Percentiles rank a stretch among this genome's conserved stretches.
Conservation (phyloP, 2,113 vertebrate species). For the Ptilorrhoa leucosticta region DNA sequence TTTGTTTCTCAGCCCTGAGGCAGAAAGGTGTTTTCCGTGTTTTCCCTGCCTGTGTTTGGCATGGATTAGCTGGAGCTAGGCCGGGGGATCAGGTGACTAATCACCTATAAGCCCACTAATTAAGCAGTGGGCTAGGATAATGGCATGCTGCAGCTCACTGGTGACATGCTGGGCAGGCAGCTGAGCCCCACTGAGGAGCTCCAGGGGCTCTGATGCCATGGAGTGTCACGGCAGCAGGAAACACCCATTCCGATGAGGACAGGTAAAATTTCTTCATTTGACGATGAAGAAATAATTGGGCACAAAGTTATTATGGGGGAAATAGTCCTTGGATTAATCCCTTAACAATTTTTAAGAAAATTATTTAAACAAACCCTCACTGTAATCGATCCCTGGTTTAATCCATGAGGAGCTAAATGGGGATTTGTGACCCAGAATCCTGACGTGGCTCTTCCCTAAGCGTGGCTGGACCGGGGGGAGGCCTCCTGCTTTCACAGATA, state of each 20-base stretch:
- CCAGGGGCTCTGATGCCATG: neutral
- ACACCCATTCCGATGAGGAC: neutral
- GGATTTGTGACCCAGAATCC: neutral
- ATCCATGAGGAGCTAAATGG: neutral
- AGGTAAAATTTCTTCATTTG: rapidly evolving
- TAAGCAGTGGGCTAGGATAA: neutral
- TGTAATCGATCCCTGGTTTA: neutral
- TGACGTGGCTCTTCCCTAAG: neutral
- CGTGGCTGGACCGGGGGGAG: neutral
- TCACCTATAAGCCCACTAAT: conserved; percentile 15
- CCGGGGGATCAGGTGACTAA: conserved; percentile 19
- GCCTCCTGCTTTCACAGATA: neutral
- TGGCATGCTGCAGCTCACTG: neutral
- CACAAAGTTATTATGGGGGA: neutral
- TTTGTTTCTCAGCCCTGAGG: neutral
- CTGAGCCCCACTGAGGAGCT: neutral
- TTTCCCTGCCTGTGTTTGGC: neutral
- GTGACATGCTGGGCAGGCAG: neutral
- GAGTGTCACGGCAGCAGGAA: neutral
- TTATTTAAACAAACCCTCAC: neutral
- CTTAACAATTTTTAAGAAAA: neutral
- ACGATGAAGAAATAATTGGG: neutral
- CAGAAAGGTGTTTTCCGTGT: neutral
- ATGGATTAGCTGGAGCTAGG: neutral
- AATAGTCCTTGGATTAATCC: neutral